Percentiles rank a stretch among this genome's conserved stretches.
phyloP scores from a whole-genome alignment of 2,888 invertebrate genomes.

The Ecdyonurus torrentis region DNA sequence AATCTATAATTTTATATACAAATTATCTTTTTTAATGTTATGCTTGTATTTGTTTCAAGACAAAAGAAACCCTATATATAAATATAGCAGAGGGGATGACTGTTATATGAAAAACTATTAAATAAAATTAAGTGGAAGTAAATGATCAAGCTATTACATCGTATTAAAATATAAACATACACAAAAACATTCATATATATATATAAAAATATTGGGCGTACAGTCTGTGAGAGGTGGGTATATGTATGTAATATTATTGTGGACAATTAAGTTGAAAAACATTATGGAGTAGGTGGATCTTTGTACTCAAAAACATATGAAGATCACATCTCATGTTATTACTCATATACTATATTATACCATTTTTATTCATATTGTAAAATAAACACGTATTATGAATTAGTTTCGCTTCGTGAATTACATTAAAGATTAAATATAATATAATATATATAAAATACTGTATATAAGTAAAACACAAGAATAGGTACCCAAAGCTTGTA shows the following conservation, averaged over 20 bases:
- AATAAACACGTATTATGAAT: background rate
- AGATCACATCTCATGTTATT: no score
- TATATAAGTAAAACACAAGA: background rate
- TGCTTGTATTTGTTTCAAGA: background rate
- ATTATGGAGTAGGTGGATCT: no score
- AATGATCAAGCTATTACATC: background rate
- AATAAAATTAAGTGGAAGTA: background rate
- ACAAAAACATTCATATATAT: no score
- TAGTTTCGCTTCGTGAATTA: background rate
- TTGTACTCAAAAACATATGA: no score
- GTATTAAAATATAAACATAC: background rate
- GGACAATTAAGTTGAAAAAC: no score
- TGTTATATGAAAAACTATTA: background rate
- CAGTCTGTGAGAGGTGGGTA: no score
- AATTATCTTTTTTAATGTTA: background rate
- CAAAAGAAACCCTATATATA: background rate
- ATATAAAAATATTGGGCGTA: no score
- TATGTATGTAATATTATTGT: no score
- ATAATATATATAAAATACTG: background rate
- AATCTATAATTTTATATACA: background rate
- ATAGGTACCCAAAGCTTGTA: background rate
- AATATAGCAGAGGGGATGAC: background rate
- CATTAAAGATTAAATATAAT: background rate
- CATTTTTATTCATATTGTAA: background rate
- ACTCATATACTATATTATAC: no score